phyloP scores from a whole-genome alignment of 2,888 invertebrate species.

The Drosophila subsilvestris region DNA sequence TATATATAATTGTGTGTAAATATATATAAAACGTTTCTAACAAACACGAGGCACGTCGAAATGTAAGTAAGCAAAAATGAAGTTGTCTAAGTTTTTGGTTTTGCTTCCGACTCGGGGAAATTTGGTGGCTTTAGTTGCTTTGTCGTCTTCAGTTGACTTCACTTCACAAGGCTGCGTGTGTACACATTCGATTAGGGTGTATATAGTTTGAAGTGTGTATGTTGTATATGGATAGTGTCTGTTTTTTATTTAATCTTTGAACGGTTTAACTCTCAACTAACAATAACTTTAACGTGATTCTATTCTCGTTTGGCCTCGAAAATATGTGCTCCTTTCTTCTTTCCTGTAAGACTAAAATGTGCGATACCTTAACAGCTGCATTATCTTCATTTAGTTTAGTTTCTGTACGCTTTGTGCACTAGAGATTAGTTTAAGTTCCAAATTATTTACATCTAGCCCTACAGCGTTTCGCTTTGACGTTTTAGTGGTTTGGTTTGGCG shows the following conservation, averaged over 20 bases:
- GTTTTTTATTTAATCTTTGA: slow-evolving; percentile 57
- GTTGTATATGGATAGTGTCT: slow-evolving; percentile 52
- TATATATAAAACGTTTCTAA: slow-evolving; percentile 78
- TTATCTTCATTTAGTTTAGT: slow-evolving; percentile 45
- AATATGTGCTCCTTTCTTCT: slow-evolving; percentile 20
- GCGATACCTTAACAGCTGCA: slow-evolving; percentile 69
- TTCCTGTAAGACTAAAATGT: slow-evolving; percentile 57
- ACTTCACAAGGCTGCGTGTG: slow-evolving; percentile 60
- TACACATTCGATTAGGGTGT: slow-evolving; percentile 19
- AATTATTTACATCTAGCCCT: slow-evolving; percentile 76
- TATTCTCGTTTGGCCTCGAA: slow-evolving; percentile 25
- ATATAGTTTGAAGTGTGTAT: slow-evolving; percentile 40
- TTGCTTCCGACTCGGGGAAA: slow-evolving; percentile 72
- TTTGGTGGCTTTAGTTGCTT: slow-evolving; percentile 76
- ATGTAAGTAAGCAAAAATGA: slow-evolving; percentile 73
- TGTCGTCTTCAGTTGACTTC: slow-evolving; percentile 68
- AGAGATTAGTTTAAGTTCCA: slow-evolving; percentile 55
- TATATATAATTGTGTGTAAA: slow-evolving; percentile 50
- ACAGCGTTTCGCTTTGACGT: slow-evolving; percentile 46
- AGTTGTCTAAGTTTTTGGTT: slow-evolving; percentile 53
- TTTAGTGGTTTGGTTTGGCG: slow-evolving; percentile 66
- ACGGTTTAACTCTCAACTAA: slow-evolving; percentile 68
- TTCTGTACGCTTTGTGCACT: slow-evolving; percentile 62
- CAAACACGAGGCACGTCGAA: slow-evolving; percentile 80
- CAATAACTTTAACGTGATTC: slow-evolving; percentile 73